These are phyloP conservation scores for Podocnemis expansa DNA, from an alignment of 2,113 vertebrate genomes.

Conservation along the genomic window DNA sequence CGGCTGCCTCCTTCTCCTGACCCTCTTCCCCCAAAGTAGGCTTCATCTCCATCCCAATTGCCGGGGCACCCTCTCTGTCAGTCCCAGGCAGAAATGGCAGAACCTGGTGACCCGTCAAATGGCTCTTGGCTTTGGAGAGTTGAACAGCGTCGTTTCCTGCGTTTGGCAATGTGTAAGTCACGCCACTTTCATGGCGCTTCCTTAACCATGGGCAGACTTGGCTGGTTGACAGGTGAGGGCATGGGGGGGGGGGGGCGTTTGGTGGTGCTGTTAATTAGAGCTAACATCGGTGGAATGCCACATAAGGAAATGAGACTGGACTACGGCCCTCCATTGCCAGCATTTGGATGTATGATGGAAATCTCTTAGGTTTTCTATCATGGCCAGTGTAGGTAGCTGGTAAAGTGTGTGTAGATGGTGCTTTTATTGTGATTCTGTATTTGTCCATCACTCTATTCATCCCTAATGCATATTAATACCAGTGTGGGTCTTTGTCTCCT, in stretches of 20 bases:
- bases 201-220: background rate
- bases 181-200: background rate
- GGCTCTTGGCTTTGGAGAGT: no score
- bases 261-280: background rate
- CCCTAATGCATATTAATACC: background rate
- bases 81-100: no score
- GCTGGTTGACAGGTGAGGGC: no score
- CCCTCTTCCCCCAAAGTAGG: no score
- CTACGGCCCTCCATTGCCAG: background rate
- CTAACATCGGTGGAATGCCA: background rate
- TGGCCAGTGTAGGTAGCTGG: background rate
- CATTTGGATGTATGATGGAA: background rate
- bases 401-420: background rate
- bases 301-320: background rate
- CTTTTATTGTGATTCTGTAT: background rate
- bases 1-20: background rate
- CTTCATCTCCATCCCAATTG: background rate
- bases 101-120: no score
- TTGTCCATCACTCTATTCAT: background rate
- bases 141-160: no score
- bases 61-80: no score
- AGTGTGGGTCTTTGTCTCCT: background rate
- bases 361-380: background rate
- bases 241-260: no score
- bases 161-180: background rate